Percentiles rank a stretch among this genome's conserved stretches.
Evolutionary conservation across 1,140 invertebrate genomes (phyloP).

Genomic region (Bathynomus jamesi): DNA sequence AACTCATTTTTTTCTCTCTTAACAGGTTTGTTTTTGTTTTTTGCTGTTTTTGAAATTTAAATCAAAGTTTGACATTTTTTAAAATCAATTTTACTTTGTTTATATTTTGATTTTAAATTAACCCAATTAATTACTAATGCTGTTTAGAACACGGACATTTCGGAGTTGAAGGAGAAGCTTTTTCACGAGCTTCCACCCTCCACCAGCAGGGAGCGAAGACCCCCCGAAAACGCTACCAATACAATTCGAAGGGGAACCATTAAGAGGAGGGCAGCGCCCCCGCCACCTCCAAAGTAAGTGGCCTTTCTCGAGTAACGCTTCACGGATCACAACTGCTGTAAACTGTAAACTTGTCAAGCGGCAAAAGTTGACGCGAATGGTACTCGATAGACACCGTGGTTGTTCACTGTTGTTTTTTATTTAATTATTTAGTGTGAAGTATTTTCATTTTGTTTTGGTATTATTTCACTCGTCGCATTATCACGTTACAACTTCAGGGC

Average conservation of each 20-base stretch:
- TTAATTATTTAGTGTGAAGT: too few relatives aligned
- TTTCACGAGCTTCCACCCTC: constrained; percentile 29
- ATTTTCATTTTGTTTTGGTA: too few relatives aligned
- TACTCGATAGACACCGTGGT: too few relatives aligned
- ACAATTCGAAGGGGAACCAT: constrained; percentile 30
- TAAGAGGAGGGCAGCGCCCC: constrained; percentile 30
- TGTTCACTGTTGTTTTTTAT: too few relatives aligned
- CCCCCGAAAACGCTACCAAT: constrained; percentile 32
- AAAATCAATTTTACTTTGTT: neutral
- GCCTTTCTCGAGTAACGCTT: too few relatives aligned
- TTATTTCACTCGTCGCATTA: neutral
- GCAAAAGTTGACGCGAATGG: too few relatives aligned
- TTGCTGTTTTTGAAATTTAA: too few relatives aligned
- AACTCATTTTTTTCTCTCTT: too few relatives aligned
- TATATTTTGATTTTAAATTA: neutral
- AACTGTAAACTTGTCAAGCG: too few relatives aligned
- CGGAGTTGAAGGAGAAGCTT: constrained; percentile 34
- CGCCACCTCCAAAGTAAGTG: constrained; percentile 30
- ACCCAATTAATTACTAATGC: neutral
- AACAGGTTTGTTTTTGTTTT: too few relatives aligned
- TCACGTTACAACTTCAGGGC: constrained; percentile 9
- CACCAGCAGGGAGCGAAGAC: constrained; percentile 22
- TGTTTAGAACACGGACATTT: constrained; percentile 34
- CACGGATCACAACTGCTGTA: too few relatives aligned
- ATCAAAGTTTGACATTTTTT: too few relatives aligned